Conservation (phyloP, 2,888 invertebrate species). For the Muschampia plurimacula region DNA sequence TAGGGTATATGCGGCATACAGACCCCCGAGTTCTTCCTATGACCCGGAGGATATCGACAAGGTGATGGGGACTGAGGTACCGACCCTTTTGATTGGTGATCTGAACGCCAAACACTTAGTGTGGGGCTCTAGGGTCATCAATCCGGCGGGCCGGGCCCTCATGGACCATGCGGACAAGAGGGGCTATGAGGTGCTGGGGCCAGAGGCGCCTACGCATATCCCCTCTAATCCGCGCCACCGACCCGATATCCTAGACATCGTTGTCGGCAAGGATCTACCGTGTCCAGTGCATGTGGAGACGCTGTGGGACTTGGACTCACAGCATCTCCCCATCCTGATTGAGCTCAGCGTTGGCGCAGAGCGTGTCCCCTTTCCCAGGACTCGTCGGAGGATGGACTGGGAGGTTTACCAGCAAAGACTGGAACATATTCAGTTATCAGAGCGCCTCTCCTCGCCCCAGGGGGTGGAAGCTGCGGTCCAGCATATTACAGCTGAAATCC, state of each 20-base stretch:
- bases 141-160: neutral
- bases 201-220: neutral
- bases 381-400: neutral
- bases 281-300: constrained; percentile 20
- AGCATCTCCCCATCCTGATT: neutral
- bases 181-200: constrained; percentile 1
- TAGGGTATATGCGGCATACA: neutral
- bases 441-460: neutral
- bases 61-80: neutral
- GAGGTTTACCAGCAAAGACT: neutral
- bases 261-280: neutral
- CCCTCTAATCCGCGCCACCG: neutral
- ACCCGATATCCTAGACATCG: constrained; percentile 15
- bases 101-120: neutral
- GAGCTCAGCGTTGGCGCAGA: neutral
- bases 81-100: neutral
- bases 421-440: neutral
- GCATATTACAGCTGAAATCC: neutral
- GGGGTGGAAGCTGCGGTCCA: constrained; percentile 2
- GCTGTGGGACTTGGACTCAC: constrained; percentile 3
- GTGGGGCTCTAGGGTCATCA: constrained; percentile 3
- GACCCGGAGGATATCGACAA: neutral
- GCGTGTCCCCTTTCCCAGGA: no score
- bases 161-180: neutral
- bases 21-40: neutral